A percentile compares a stretch with the other conserved stretches of the same genome.
Conservation (phyloP, 2,797 vertebrate genomes). For the Periparus ater region DNA sequence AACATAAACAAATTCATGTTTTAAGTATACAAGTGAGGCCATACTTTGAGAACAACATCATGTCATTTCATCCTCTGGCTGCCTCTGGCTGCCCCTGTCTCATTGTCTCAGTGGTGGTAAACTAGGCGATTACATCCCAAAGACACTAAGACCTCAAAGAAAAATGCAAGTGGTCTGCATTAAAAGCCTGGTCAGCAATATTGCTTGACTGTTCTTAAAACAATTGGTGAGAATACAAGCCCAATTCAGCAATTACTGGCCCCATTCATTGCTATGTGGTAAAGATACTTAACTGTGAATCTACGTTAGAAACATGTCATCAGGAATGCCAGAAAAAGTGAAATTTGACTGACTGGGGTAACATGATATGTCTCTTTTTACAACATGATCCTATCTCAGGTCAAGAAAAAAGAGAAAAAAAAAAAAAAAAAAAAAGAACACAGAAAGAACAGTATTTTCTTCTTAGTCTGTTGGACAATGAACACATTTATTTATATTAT, state of each 20-base stretch:
- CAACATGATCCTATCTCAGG: not conserved
- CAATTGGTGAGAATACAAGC: not conserved
- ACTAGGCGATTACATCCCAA: not conserved
- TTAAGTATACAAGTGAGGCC: not conserved
- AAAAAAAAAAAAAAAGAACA: fast-evolving
- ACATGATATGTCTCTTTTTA: not conserved
- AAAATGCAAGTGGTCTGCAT: not conserved
- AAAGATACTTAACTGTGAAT: not conserved
- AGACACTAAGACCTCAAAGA: not conserved
- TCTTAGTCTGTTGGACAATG: not conserved
- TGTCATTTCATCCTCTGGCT: not conserved
- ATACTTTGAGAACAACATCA: not conserved
- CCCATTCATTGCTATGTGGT: not conserved
- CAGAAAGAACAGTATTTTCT: not conserved
- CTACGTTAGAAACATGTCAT: not conserved
- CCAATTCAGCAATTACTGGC: not conserved
- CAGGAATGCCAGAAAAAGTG: not conserved
- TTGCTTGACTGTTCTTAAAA: not conserved
- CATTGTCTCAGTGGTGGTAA: not conserved
- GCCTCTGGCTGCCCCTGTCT: not conserved
- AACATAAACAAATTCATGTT: slow-evolving; percentile 31
- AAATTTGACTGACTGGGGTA: not conserved
- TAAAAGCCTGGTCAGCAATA: not conserved
- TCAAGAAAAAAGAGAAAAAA: not conserved
- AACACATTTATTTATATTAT: not conserved